These are phyloP conservation scores for Aricia artaxerxes DNA, from an alignment of 2,888 invertebrate genomes.

Conservation along the genomic window DNA sequence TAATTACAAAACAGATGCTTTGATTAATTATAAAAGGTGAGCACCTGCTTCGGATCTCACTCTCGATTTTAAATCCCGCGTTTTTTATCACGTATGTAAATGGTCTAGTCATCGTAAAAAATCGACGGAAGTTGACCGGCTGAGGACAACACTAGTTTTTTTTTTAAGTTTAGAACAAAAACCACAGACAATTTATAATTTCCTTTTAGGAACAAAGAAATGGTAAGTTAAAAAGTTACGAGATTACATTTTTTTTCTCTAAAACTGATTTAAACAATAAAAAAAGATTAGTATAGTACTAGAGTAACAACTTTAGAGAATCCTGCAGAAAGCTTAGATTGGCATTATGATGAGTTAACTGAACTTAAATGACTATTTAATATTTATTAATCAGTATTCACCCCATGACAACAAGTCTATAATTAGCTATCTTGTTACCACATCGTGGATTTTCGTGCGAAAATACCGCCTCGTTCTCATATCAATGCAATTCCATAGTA, in stretches of 20 bases:
- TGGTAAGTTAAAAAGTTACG: background rate
- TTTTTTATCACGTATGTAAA: conserved; percentile 26
- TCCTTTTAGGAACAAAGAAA: background rate
- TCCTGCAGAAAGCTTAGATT: background rate
- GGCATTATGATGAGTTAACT: background rate
- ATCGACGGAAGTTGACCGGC: conserved; percentile 26
- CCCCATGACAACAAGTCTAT: conserved; percentile 44
- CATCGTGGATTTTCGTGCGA: conserved; percentile 63
- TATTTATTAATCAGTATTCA: conserved; percentile 24
- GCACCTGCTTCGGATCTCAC: conserved; percentile 73
- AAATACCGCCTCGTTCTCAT: conserved; percentile 57
- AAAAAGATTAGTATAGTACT: background rate
- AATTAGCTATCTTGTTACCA: conserved; percentile 62
- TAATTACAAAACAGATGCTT: conserved; percentile 76
- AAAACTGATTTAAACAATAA: no score
- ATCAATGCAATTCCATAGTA: conserved; percentile 56
- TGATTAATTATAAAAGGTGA: conserved; percentile 75
- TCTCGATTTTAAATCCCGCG: conserved; percentile 49
- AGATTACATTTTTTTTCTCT: background rate
- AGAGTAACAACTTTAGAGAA: background rate
- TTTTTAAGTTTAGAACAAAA: conserved; percentile 10
- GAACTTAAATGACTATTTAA: conserved; percentile 1
- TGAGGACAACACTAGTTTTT: conserved; percentile 11
- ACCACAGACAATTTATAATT: conserved; percentile 21
- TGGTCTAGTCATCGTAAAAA: conserved; percentile 27